phyloP scores from a whole-genome alignment of 2,113 vertebrate genomes.

The Pseudonaja textilis region DNA sequence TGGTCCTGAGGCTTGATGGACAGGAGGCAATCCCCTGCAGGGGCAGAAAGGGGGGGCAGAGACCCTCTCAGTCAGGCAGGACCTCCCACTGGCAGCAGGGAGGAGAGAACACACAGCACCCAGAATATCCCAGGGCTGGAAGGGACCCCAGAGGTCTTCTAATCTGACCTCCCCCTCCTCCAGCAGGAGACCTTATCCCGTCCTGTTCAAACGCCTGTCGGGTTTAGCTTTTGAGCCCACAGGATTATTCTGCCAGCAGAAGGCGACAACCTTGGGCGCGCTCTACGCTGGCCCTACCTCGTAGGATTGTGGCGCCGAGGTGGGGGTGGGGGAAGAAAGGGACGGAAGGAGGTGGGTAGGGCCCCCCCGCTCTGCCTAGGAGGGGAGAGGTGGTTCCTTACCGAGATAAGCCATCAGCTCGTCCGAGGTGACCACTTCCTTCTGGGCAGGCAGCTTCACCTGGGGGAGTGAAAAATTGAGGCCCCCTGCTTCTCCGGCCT shows the following conservation, averaged over 20 bases:
- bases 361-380: background rate
- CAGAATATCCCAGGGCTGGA: too few relatives aligned
- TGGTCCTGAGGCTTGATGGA: slow-evolving; percentile 84
- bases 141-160: background rate
- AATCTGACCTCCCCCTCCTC: too few relatives aligned
- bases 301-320: background rate
- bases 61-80: background rate
- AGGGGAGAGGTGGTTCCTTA: slow-evolving; percentile 53
- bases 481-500: background rate
- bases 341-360: background rate
- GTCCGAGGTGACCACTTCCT: slow-evolving; percentile 85
- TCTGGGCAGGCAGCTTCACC: slow-evolving; percentile 88
- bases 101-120: rapidly evolving
- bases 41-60: background rate
- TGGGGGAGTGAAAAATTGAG: slow-evolving; percentile 39
- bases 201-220: too few relatives aligned
- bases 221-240: too few relatives aligned
- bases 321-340: background rate
- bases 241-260: too few relatives aligned
- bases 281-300: background rate
- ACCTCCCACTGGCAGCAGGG: background rate
- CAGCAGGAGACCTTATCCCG: too few relatives aligned
- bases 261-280: too few relatives aligned
- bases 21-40: slow-evolving; percentile 87
- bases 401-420: slow-evolving; percentile 92